Percentiles rank a stretch among this genome's conserved stretches.
Evolutionary conservation across 2,113 vertebrate species (phyloP).

Genomic region (Oncorhynchus masou): DNA sequence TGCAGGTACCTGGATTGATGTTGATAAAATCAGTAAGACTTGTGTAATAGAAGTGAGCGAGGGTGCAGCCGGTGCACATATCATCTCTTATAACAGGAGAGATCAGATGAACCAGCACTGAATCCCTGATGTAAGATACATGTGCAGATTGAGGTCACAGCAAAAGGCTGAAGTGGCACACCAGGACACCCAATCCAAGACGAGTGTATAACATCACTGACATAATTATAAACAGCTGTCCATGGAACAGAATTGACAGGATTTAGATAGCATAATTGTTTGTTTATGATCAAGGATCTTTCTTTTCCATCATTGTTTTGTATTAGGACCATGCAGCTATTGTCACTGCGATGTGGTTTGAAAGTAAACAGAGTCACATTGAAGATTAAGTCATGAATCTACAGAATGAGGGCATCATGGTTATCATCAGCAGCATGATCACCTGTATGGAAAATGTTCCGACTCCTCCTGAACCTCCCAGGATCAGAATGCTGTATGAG

Average conservation of each 20-base stretch:
- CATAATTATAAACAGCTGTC: neutral
- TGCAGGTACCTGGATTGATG: neutral
- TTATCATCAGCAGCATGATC: conserved; percentile 2
- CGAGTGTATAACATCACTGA: neutral
- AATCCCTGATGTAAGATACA: neutral
- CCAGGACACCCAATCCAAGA: neutral
- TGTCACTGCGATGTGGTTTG: neutral
- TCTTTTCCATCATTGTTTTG: neutral
- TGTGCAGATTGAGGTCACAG: conserved; percentile 17
- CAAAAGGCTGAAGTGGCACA: neutral
- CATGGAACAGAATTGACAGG: neutral
- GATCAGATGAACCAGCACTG: neutral
- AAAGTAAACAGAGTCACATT: neutral
- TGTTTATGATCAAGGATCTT: neutral
- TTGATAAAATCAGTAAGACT: neutral
- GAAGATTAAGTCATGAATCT: neutral
- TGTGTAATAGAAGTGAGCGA: neutral
- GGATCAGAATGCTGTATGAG: conserved; percentile 82
- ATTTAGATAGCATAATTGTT: neutral
- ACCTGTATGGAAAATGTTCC: conserved; percentile 96
- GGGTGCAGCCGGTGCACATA: neutral
- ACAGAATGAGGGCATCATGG: neutral
- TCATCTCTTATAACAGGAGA: neutral
- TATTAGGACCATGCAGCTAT: neutral
- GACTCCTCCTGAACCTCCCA: conserved; percentile 92